Evolutionary conservation across 2,888 invertebrate species (phyloP).

Genomic region (Teleogryllus oceanicus): DNA sequence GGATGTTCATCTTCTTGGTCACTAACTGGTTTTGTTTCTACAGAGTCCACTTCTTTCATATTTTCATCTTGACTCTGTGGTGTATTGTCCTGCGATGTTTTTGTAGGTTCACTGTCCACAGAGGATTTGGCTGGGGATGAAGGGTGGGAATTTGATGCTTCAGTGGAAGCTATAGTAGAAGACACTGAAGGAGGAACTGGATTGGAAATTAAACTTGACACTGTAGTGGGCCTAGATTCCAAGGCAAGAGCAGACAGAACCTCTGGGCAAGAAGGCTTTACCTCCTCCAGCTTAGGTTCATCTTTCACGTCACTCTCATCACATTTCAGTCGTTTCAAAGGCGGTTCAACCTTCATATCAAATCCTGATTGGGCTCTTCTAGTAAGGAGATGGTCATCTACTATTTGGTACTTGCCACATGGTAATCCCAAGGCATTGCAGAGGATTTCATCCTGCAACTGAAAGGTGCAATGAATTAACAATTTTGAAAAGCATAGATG

Average conservation of each 20-base stretch:
- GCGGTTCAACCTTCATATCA: constrained; percentile 39
- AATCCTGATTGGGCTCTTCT: background rate
- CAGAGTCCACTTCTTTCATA: background rate
- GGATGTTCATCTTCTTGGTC: background rate
- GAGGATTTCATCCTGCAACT: constrained; percentile 34
- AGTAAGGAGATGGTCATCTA: constrained; percentile 29
- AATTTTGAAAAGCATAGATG: background rate
- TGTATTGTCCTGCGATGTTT: background rate
- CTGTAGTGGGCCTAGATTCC: constrained; percentile 22
- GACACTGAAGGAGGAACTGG: background rate
- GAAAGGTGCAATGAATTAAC: background rate
- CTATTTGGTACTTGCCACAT: constrained; percentile 32
- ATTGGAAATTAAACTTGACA: background rate
- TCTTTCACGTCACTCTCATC: constrained; percentile 37
- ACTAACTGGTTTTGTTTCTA: background rate
- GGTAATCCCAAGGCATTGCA: constrained; percentile 32
- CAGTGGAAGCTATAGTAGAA: background rate
- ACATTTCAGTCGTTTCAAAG: constrained; percentile 42
- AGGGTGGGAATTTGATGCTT: background rate
- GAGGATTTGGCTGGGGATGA: background rate
- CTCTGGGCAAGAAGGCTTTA: constrained; percentile 43
- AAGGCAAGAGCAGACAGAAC: constrained; percentile 46
- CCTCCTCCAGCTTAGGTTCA: background rate
- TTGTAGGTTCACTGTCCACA: no score
- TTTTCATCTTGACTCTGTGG: background rate